Evolutionary conservation across 2,888 invertebrate species (phyloP), one percentile per base, ranked within the genome.

Genomic region (Dascillus cervinus): DNA sequence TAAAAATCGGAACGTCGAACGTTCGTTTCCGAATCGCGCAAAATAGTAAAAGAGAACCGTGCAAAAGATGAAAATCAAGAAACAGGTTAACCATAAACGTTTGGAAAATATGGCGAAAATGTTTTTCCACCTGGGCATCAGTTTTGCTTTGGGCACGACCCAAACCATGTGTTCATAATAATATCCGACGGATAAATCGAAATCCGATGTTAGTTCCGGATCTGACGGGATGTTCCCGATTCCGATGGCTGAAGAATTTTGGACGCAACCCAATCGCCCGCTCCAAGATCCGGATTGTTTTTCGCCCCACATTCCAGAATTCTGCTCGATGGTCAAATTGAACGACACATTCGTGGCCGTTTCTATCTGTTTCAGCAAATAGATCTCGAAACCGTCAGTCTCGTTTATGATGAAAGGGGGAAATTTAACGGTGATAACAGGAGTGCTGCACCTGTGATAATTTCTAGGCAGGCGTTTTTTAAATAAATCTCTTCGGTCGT

Each of bases 141-240:
- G 51, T 9, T 60, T 47, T 2, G 77, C 75, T 34, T 66, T 52
- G 5, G 73, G 72, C 0, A 71, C 70, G 12, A 70, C 62, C 77
- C 77, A 78, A 2, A 73, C 67, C 46, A 76, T 72, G 1, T 68
- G 66, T 52, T 77, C 75, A 3, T 65, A 57, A 31, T 74, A 62
- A 53, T 78, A 78, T 2, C 67, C 58, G 2, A 61, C 55, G 20
- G 72, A 72, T 17, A 67, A 65, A 47, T 70, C 72, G 50, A 77
- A 78, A 42, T 70, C 69, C 41, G 69, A 65, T 15, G 69, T 67
- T 0, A 77, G 69, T 36, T 74, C 73, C 24, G 68, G 65, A 44
- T 74, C 75, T 2, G 76, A 70, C 53, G 69, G 74, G 37, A 73
- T 72, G 2, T 75, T 76, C 4, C 78, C 78, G 10, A 76, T 50